Conservation (phyloP, 2,888 invertebrate genomes). For the Hydraecia micacea region DNA sequence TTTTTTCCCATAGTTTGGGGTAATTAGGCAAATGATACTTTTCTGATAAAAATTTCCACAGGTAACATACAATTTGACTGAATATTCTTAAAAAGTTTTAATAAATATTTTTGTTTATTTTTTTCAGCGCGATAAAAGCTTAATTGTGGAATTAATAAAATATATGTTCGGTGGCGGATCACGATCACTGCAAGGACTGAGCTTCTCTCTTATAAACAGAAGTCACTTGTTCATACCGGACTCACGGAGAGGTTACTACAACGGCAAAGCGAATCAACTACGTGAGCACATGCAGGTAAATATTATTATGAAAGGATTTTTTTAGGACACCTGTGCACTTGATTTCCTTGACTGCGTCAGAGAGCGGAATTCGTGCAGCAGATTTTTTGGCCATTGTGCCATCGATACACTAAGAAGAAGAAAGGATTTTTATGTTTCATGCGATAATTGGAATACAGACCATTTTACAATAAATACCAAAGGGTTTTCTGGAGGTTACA, state of each 20-base stretch:
- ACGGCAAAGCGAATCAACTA: constrained; percentile 74
- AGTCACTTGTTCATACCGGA: constrained; percentile 83
- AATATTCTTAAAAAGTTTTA: background rate
- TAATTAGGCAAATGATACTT: background rate
- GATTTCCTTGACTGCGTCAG: background rate
- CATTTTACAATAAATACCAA: background rate
- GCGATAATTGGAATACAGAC: background rate
- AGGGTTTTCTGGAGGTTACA: background rate
- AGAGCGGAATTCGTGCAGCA: too few relatives aligned
- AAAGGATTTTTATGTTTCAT: background rate
- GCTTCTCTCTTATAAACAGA: constrained; percentile 83
- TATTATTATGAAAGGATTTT: background rate
- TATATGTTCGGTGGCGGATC: constrained; percentile 76
- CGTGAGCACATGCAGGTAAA: constrained; percentile 81
- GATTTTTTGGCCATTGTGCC: background rate
- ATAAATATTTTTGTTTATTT: background rate
- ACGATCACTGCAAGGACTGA: constrained; percentile 86
- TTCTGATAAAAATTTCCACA: background rate
- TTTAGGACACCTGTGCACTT: background rate
- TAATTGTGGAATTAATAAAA: constrained; percentile 79
- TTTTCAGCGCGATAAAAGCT: constrained; percentile 80
- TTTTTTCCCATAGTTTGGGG: constrained; percentile 26
- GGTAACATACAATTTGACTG: background rate
- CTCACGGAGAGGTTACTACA: constrained; percentile 73
- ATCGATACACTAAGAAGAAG: background rate